These are phyloP conservation scores for Triops cancriformis DNA, from an alignment of 1,140 invertebrate genomes.

Conservation along the genomic window DNA sequence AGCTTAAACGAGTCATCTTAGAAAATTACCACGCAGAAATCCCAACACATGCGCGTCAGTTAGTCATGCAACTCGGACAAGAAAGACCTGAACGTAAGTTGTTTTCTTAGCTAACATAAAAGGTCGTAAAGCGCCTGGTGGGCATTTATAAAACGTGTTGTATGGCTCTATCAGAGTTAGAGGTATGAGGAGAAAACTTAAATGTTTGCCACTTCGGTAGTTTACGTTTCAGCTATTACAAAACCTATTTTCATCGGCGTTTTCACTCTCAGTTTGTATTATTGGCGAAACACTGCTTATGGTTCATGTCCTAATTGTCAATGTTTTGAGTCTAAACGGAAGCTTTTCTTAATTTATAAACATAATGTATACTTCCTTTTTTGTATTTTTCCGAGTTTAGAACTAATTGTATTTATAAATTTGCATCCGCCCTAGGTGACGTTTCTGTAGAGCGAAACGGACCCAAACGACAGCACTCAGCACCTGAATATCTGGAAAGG, in stretches of 20 bases:
- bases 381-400: neutral
- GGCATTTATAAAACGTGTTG: too few relatives aligned
- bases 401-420: neutral
- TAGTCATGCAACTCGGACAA: slow-evolving; percentile 86
- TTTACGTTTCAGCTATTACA: too few relatives aligned
- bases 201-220: too few relatives aligned
- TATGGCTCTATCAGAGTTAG: too few relatives aligned
- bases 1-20: slow-evolving; percentile 83
- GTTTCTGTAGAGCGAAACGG: neutral
- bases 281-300: too few relatives aligned
- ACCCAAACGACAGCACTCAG: slow-evolving; percentile 64
- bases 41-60: slow-evolving; percentile 80
- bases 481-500: slow-evolving; percentile 82
- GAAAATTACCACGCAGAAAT: slow-evolving; percentile 91
- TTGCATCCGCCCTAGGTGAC: neutral
- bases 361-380: too few relatives aligned
- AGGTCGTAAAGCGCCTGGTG: too few relatives aligned
- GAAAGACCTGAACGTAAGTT: slow-evolving; percentile 14
- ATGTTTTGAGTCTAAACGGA: too few relatives aligned
- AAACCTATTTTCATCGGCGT: too few relatives aligned
- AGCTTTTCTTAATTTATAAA: too few relatives aligned
- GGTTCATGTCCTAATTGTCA: too few relatives aligned
- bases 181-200: neutral
- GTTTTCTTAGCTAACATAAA: neutral
- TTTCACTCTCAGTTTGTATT: too few relatives aligned